phyloP scores from a whole-genome alignment of 2,797 vertebrate species.

The Petrocephalus sullivani region DNA sequence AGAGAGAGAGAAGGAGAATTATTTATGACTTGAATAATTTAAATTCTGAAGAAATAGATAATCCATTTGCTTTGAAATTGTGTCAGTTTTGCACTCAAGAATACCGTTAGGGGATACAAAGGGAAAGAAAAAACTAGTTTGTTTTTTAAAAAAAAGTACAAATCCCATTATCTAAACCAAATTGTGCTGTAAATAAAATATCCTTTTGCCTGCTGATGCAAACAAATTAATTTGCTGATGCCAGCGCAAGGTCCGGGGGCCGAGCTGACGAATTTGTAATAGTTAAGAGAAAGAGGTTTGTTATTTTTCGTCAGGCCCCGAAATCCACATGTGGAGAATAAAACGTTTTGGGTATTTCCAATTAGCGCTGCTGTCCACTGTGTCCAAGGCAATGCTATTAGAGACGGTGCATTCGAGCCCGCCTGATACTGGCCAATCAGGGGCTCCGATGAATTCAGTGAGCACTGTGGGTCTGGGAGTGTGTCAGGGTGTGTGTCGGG shows the following conservation, averaged over 20 bases:
- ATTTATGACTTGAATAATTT: slow-evolving; percentile 21
- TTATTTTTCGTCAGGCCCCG: slow-evolving; percentile 1
- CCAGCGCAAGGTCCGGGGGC: slow-evolving; percentile 13
- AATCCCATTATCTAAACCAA: slow-evolving; percentile 21
- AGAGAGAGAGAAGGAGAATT: background rate
- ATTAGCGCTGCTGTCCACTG: slow-evolving; percentile 19
- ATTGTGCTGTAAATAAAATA: slow-evolving; percentile 22
- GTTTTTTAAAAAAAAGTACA: slow-evolving; percentile 13
- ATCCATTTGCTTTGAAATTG: slow-evolving; percentile 23
- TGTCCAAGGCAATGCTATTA: slow-evolving; percentile 22
- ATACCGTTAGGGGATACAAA: slow-evolving; percentile 6
- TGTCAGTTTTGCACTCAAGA: slow-evolving; percentile 18
- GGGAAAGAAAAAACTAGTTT: background rate
- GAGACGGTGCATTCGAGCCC: slow-evolving; percentile 4
- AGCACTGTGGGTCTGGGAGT: background rate
- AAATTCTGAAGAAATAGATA: slow-evolving; percentile 17
- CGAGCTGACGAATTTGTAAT: slow-evolving; percentile 14
- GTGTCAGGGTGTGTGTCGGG: background rate
- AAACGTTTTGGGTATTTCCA: slow-evolving; percentile 26
- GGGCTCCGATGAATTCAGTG: slow-evolving; percentile 13
- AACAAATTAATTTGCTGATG: slow-evolving; percentile 28
- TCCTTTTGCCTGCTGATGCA: slow-evolving; percentile 24
- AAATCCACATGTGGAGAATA: slow-evolving; percentile 28
- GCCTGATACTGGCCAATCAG: slow-evolving; percentile 16
- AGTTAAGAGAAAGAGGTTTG: slow-evolving; percentile 15